phyloP scores from a whole-genome alignment of 2,888 invertebrate species.

The Balanococcus diminutus region DNA sequence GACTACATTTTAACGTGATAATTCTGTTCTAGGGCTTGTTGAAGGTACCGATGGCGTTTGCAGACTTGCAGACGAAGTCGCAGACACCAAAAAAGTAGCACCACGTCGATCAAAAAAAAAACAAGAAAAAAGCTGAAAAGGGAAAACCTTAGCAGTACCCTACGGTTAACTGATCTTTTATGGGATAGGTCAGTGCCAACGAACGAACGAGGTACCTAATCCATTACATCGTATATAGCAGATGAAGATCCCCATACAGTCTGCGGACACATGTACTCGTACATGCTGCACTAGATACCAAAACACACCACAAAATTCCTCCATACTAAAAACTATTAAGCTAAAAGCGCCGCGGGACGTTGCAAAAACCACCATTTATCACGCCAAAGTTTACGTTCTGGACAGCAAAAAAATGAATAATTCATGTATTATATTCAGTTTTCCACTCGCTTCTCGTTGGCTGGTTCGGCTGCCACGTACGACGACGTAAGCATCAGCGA shows the following conservation, averaged over 20 bases:
- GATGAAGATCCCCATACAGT: background rate
- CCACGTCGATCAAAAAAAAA: conserved; percentile 1
- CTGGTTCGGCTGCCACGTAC: background rate
- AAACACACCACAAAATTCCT: background rate
- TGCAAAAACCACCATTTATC: conserved; percentile 47
- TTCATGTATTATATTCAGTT: conserved; percentile 54
- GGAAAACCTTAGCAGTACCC: background rate
- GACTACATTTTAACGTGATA: conserved; percentile 65
- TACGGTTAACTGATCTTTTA: background rate
- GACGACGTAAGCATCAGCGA: background rate
- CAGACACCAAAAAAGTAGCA: background rate
- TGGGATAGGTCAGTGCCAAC: conserved; percentile 36
- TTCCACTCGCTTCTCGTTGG: background rate
- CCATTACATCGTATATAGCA: background rate
- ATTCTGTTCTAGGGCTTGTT: conserved; percentile 40
- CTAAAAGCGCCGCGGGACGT: conserved; percentile 49
- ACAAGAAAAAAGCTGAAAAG: background rate
- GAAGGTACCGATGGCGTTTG: too few species aligned
- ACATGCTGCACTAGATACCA: background rate
- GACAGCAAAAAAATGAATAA: conserved; percentile 54
- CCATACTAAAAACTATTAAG: conserved; percentile 46
- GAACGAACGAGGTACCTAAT: background rate
- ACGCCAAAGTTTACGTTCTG: conserved; percentile 47
- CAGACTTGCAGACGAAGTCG: too few species aligned
- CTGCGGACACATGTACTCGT: background rate